phyloP scores from a whole-genome alignment of 2,888 invertebrate species.

The Machimus atricapillus region DNA sequence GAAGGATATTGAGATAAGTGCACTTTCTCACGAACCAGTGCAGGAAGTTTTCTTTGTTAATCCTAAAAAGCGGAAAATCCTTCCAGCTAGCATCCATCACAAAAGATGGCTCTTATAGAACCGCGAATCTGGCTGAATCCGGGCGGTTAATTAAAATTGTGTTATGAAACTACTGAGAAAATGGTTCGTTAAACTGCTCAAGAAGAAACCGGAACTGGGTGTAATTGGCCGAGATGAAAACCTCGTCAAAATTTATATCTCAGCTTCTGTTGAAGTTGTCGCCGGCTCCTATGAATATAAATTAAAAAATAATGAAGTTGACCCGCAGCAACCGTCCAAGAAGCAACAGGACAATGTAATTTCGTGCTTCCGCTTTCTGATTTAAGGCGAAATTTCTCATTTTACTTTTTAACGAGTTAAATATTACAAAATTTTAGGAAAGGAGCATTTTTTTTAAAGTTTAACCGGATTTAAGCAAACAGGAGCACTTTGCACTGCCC shows the following conservation, averaged over 20 bases:
- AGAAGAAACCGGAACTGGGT: not conserved
- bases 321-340: not conserved
- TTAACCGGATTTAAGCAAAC: not conserved
- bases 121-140: not conserved
- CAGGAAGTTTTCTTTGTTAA: not conserved
- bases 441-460: not conserved
- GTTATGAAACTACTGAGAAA: not conserved
- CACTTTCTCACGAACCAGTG: not conserved
- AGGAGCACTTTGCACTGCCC: not conserved
- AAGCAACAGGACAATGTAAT: not conserved
- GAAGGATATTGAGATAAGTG: not conserved
- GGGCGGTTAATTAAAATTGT: not conserved
- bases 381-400: not conserved
- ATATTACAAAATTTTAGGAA: not conserved
- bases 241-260: not conserved
- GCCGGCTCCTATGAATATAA: not conserved
- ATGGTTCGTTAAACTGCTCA: not conserved
- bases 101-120: not conserved
- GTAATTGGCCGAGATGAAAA: not conserved
- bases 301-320: not conserved
- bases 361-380: not conserved
- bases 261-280: not conserved
- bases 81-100: not conserved
- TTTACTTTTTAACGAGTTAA: not conserved
- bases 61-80: not conserved